Evolutionary conservation across 2,888 invertebrate genomes (phyloP), one percentile per base, ranked within the genome.

Genomic region (Chouioia cunea): DNA sequence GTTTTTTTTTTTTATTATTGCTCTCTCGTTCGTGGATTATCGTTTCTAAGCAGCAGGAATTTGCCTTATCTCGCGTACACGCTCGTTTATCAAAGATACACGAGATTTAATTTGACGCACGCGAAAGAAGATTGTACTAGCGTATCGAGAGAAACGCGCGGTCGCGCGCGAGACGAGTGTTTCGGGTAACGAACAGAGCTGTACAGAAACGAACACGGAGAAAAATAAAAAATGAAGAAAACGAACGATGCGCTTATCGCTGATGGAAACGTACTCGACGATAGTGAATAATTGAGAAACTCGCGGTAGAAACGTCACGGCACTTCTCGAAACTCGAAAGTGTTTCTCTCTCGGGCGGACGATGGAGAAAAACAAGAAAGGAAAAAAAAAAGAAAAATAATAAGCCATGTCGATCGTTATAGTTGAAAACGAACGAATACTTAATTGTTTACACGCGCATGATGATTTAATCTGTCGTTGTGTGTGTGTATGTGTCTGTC

Each of bases 251-350:
- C 15, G 60, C 70, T 71, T 66, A 71, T 71, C 71, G 58, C 4
- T 18, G 43, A 62, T 66, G 71, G 66, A 66, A 71, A 63, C 58
- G 50, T 63, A 66, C 71, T 18, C 48, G n/a, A 18, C 58, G 71
- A 71, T 66, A 67, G 63, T 18, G 53, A 52, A 58, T 67, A 63
- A 66, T 60, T 48, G 52, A 62, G 60, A 48, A 67, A 64, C 64
- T 23, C 56, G 46, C 52, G 50, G 27, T 15, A 6, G 50, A 16
- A 52, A 44, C n/a, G 65, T 36, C 36, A 36, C 56, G 57, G n/a
- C n/a, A 56, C 56, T 56, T 65, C 65, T 65, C 57, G n/a, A n/a
- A n/a, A n/a, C n/a, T n/a, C n/a, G 67, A 67, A 67, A 67, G 54
- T 60, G 16, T 63, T 44, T 16, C 18, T 64, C 47, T 23, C 36